A percentile compares a stretch with the other conserved stretches of the same genome.
phyloP scores from a whole-genome alignment of 2,113 vertebrate species.

The Empidonax alnorum region DNA sequence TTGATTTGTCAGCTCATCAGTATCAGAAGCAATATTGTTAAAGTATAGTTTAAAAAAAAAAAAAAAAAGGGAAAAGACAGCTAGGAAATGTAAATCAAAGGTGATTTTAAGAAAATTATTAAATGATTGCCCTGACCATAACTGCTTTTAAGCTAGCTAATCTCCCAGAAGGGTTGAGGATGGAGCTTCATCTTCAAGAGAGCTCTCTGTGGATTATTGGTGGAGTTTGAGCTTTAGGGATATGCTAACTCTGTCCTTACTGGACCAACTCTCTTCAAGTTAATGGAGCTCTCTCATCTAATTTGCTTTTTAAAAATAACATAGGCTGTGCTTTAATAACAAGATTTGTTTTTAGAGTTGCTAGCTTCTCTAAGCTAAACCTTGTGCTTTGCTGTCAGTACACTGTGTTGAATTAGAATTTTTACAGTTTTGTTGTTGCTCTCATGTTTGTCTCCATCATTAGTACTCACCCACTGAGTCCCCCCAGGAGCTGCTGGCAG shows the following conservation, averaged over 20 bases:
- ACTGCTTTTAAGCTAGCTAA: neutral
- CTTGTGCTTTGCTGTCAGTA: neutral
- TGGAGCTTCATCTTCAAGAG: neutral
- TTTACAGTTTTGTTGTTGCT: neutral
- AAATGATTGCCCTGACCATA: neutral
- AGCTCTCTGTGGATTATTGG: neutral
- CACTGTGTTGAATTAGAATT: neutral
- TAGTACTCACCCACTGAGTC: neutral
- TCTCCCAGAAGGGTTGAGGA: neutral
- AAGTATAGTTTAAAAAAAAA: neutral
- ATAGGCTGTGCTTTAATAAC: neutral
- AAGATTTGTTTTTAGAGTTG: neutral
- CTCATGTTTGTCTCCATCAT: neutral
- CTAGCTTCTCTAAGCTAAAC: neutral
- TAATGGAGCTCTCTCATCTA: neutral
- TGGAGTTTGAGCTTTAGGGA: neutral
- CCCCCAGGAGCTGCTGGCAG: rapidly evolving
- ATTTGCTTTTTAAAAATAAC: neutral
- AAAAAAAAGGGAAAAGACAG: neutral
- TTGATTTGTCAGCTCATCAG: neutral
- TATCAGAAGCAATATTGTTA: neutral
- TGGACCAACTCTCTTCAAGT: neutral
- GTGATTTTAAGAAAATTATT: neutral
- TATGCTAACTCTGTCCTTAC: neutral
- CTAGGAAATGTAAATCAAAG: neutral